phyloP scores from a whole-genome alignment of 2,797 vertebrate genomes.

The Acestrorhynchus altus region DNA sequence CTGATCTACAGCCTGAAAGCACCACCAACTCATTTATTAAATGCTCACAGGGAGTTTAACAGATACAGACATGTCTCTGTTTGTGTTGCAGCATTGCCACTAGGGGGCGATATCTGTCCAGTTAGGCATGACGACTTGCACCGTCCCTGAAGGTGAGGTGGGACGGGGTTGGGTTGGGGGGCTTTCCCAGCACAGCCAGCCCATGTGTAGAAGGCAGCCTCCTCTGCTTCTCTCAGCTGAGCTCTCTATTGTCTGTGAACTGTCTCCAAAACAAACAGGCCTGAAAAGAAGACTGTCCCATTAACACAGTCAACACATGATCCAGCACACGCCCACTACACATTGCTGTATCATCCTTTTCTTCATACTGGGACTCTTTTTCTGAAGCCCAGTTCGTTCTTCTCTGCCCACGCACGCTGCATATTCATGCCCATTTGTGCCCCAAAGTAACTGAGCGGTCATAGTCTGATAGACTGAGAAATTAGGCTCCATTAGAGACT shows the following conservation, averaged over 20 bases:
- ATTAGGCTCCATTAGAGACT: background rate
- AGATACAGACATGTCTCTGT: background rate
- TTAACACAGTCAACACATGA: slow-evolving; percentile 32
- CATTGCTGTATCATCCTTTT: slow-evolving; percentile 29
- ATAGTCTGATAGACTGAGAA: slow-evolving; percentile 12
- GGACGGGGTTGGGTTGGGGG: slow-evolving; percentile 2
- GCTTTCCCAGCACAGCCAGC: slow-evolving; percentile 44
- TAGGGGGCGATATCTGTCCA: slow-evolving; percentile 47
- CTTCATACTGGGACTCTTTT: slow-evolving; percentile 2
- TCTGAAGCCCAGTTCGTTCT: slow-evolving; percentile 24
- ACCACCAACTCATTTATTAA: slow-evolving; percentile 5
- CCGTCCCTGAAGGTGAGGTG: slow-evolving; percentile 2
- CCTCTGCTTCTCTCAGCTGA: slow-evolving; percentile 15
- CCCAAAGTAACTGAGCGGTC: slow-evolving; percentile 25
- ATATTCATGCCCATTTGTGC: slow-evolving; percentile 33
- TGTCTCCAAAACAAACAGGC: slow-evolving; percentile 54
- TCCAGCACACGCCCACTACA: slow-evolving; percentile 37
- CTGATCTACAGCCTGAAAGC: slow-evolving; percentile 23
- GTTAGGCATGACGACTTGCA: background rate
- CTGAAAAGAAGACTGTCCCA: slow-evolving; percentile 35
- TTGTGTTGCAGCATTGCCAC: slow-evolving; percentile 30
- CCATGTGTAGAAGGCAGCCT: slow-evolving; percentile 23
- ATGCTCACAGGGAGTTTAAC: slow-evolving; percentile 3
- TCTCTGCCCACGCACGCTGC: slow-evolving; percentile 27
- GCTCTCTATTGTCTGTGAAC: slow-evolving; percentile 34